Evolutionary conservation across 2,888 invertebrate species (phyloP).

Genomic region (Charanyca ferruginea): DNA sequence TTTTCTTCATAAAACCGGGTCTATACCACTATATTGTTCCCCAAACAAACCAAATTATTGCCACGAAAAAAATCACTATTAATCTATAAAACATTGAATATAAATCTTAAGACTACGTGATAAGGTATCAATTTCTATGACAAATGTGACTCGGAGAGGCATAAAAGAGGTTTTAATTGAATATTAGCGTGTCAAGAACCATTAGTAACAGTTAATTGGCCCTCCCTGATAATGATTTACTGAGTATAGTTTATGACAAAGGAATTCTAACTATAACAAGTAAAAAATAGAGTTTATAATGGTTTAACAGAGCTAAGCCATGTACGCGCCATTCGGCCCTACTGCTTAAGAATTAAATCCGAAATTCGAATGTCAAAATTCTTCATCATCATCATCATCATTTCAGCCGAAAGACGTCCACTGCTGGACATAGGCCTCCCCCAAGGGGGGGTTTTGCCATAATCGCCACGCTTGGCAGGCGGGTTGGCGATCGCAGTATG

Average conservation of each 20-base stretch:
- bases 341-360: constrained; percentile 41
- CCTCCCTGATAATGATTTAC: constrained; percentile 66
- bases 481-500: too few species aligned
- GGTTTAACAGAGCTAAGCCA: neutral
- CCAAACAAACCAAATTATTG: constrained; percentile 65
- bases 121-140: constrained; percentile 54
- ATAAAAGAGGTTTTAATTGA: constrained; percentile 73
- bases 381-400: too few species aligned
- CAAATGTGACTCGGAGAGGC: constrained; percentile 39
- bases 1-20: constrained; percentile 31
- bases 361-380: constrained; percentile 52
- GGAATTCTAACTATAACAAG: constrained; percentile 11
- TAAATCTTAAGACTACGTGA: constrained; percentile 42
- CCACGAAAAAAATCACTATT: constrained; percentile 54
- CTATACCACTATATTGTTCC: constrained; percentile 52
- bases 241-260: constrained; percentile 38
- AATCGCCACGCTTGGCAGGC: too few species aligned
- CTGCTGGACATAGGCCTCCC: too few species aligned
- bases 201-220: constrained; percentile 73
- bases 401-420: too few species aligned
- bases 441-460: too few species aligned
- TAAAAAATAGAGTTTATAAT: constrained; percentile 29
- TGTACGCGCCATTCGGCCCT: constrained; percentile 23
- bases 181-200: constrained; percentile 76
- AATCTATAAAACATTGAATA: constrained; percentile 24